A percentile compares a stretch with the other conserved stretches of the same genome.
Evolutionary conservation across 1,140 invertebrate species (phyloP).

Genomic region (Caenorhabditis inopinata): DNA sequence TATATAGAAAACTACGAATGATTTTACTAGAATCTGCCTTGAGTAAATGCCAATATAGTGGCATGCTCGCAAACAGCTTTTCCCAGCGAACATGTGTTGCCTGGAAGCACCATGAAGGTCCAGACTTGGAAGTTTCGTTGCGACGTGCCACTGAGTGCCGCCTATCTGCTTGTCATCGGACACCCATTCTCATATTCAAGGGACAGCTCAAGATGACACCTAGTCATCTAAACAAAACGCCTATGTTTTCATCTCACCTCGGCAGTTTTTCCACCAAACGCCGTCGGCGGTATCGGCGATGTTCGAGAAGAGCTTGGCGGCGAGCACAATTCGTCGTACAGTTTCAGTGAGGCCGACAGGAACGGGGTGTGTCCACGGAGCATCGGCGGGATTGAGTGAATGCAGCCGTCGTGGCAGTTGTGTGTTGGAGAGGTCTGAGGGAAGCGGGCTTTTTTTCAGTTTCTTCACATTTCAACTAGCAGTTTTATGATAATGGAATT

Average conservation of each 20-base stretch:
- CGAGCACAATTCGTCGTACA: constrained; percentile 46
- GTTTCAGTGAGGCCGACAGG: constrained; percentile 29
- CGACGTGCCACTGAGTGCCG: not conserved
- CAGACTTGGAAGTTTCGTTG: constrained; percentile 26
- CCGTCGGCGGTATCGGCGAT: not conserved
- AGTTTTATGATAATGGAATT: not conserved
- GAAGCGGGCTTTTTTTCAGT: not conserved
- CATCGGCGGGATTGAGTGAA: constrained; percentile 23
- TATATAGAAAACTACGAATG: no score
- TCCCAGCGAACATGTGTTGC: no score
- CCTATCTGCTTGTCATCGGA: not conserved
- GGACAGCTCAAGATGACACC: not conserved
- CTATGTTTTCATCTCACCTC: no score
- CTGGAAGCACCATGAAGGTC: not conserved
- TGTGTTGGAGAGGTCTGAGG: constrained; percentile 12
- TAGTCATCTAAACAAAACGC: not conserved
- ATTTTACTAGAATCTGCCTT: no score
- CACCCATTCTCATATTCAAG: not conserved
- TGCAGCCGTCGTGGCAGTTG: constrained; percentile 4
- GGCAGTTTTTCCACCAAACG: constrained; percentile 22
- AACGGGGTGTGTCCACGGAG: constrained; percentile 43
- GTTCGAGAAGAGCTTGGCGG: constrained; percentile 33
- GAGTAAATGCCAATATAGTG: no score
- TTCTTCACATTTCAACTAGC: not conserved
- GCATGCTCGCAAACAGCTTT: no score